Conservation (phyloP, 2,888 invertebrate species). For the Zhengitettix transpicula region DNA sequence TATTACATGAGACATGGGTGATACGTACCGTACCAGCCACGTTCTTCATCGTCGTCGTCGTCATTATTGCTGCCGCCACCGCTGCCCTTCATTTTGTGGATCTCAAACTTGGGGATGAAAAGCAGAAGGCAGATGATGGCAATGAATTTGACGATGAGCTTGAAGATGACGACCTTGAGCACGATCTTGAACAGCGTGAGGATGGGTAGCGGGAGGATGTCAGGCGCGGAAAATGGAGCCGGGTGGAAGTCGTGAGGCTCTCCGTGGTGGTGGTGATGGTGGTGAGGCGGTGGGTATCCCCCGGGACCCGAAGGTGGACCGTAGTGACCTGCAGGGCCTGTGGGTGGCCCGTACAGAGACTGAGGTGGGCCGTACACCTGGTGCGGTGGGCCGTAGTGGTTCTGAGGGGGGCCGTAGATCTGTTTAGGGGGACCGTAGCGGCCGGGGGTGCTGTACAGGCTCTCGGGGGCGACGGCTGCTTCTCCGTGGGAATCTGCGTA, state of each 20-base stretch:
- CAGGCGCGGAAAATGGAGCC: conserved; percentile 17
- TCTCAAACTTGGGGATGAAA: conserved; percentile 53
- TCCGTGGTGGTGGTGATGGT: conserved; percentile 10
- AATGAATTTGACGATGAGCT: conserved; percentile 65
- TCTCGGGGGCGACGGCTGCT: conserved; percentile 15
- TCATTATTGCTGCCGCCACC: background rate
- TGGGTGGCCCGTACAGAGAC: conserved; percentile 33
- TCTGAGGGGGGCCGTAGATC: conserved; percentile 16
- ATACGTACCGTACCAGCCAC: background rate
- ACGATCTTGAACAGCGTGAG: conserved; percentile 37
- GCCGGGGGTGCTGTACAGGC: conserved; percentile 6
- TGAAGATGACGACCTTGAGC: conserved; percentile 51
- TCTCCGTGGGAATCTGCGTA: conserved; percentile 39
- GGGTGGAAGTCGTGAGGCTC: conserved; percentile 12
- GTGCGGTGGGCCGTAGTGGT: background rate
- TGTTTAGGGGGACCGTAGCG: conserved; percentile 29
- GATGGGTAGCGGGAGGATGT: conserved; percentile 10
- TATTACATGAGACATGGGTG: no score
- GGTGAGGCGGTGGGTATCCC: background rate
- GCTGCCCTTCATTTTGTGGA: conserved; percentile 2
- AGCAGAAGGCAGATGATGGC: conserved; percentile 57
- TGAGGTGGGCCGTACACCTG: conserved; percentile 20
- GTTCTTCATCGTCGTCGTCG: background rate
- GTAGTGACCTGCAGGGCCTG: conserved; percentile 33
- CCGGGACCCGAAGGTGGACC: background rate